Percentiles rank a stretch among this genome's conserved stretches.
phyloP scores from a whole-genome alignment of 1,140 invertebrate species.

The Patella vulgata region DNA sequence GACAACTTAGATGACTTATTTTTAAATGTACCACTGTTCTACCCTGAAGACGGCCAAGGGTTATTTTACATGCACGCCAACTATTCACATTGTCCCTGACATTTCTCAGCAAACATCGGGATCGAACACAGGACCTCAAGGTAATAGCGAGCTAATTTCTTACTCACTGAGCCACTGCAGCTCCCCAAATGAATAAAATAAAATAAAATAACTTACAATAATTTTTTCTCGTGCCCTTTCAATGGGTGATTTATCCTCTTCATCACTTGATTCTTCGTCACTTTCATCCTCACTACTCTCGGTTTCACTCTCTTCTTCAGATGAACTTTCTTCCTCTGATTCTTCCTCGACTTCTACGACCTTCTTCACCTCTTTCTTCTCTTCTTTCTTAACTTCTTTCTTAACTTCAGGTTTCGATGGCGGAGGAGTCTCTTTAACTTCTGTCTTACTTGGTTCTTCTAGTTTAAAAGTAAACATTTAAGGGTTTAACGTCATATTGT shows the following conservation, averaged over 20 bases:
- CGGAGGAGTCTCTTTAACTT: too few relatives aligned
- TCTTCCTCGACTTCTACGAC: slow-evolving; percentile 21
- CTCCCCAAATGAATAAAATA: too few relatives aligned
- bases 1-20: too few relatives aligned
- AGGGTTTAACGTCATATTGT: background rate
- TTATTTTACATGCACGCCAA: too few relatives aligned
- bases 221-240: slow-evolving; percentile 75
- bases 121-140: too few relatives aligned
- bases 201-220: slow-evolving; percentile 36
- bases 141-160: too few relatives aligned
- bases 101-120: too few relatives aligned
- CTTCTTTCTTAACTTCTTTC: slow-evolving; percentile 33
- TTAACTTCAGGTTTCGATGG: background rate
- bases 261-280: slow-evolving; percentile 44
- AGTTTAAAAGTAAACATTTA: background rate
- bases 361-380: slow-evolving; percentile 40
- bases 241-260: slow-evolving; percentile 70
- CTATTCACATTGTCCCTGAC: too few relatives aligned
- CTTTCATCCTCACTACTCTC: slow-evolving; percentile 30
- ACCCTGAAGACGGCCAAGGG: too few relatives aligned
- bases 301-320: slow-evolving; percentile 21
- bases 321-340: slow-evolving; percentile 13
- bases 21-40: too few relatives aligned
- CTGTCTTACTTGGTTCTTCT: too few relatives aligned
- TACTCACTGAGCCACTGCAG: too few relatives aligned